Base-by-base conservation (phyloP, 30 jellyfish, hydroid and myxozoan species). In the Turritopsis dohrnii region DNA sequence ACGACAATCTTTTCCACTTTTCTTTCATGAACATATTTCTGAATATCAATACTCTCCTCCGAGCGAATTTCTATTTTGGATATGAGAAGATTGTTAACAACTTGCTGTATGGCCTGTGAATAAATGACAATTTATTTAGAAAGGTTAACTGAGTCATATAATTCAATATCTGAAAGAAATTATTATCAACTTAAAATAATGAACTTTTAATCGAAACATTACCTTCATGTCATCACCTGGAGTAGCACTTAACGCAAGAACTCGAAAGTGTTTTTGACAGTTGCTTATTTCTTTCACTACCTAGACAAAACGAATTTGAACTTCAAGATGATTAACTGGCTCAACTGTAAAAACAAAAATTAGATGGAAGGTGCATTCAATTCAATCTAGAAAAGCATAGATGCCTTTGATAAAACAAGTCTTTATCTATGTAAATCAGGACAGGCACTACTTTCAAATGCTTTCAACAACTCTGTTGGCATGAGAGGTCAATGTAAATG, bases 191-290 rank as follows among this genome's bases (percentile, higher is more conserved):
- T 7, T 69, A 1, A 69, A 7, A 69, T 7, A n/a, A 0, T 69
- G 30, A 23, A 69, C 28, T 8, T 1, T 13, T 1, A 3, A 0
- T 66, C 7, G 21, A 21, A 27, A 75, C 75, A 89, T 77, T 69
- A 93, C 98, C 31, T 81, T 88, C 88, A 88, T 79, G 60, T 87
- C 96, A 13, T 81, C 96, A 16, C 99, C 99, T n/a, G 99, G 99
- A 16, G 99, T 88, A 26, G 99, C 99, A 83, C 97, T 94, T 16
- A 94, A 84, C 7, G 99, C 99, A 29, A 94, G 85, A 1, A 94
- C 95, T 52, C 99, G 94, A 73, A 94, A 94, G 29, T 94, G 79
- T 1, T 80, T 60, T 52, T 84, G 75, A 69, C 71, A 77, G 24
- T 95, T 87, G 27, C 84, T 30, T 21, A 92, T 84, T 72, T 87